Base-by-base conservation (phyloP, 2,888 invertebrate species). In the Synergus laeviventris region DNA sequence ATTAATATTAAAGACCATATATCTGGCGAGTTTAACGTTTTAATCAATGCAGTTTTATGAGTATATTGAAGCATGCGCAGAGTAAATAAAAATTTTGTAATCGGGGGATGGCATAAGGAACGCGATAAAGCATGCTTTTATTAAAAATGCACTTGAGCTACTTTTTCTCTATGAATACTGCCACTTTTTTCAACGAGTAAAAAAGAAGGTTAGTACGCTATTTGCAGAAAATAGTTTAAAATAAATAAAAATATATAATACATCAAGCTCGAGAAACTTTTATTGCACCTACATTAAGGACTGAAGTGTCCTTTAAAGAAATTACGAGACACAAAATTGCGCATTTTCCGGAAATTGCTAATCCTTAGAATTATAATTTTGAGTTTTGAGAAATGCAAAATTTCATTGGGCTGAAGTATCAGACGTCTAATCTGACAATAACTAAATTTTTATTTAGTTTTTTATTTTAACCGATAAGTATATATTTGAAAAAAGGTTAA, bases 21-120 rank as follows among this genome's bases (percentile, higher is more conserved):
- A 70, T 70, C 49, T 45, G 31, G 49, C 45, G 24, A 31, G 70
- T 70, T 70, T 70, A 70, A 70, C 70, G 70, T 70, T 70, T 70
- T 70, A 70, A 70, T 70, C 70, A 70, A 70, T 70, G 70, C 45
- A 45, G 70, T 70, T 70, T 70, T 70, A 70, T 3, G 70, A 70
- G 70, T n/a, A 70, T 70, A 70, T 70, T 16, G 45, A 24, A n/a
- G 49, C 70, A 49, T 70, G 70, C 70, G 70, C 70, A 70, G 49
- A 49, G 49, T 31, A 31, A 31, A n/a, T 16, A 36, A 24, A 49
- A n/a, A 49, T 49, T 70, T 21, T 49, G 16, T n/a, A 49, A 70
- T 70, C 70, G 49, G 5, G 12, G 49, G 49, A n/a, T 31, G 24
- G 45, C 31, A n/a, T n/a, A 16, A 70, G 49, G 70, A 45, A 45